These are phyloP conservation scores for Tinamus major DNA, from an alignment of 2,797 vertebrate genomes.

Conservation along the genomic window DNA sequence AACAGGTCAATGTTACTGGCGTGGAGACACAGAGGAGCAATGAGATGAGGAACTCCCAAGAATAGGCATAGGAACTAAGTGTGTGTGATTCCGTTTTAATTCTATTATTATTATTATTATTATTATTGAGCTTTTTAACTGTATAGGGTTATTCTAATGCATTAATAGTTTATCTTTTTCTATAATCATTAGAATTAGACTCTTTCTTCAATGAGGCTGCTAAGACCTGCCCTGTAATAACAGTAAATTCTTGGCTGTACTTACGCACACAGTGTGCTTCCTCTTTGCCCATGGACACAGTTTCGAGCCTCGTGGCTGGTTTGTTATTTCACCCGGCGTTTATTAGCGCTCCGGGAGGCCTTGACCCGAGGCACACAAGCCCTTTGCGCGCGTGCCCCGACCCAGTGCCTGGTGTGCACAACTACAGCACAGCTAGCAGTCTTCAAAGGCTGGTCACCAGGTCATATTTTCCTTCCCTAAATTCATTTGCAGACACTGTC, in stretches of 20 bases:
- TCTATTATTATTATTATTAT: background rate
- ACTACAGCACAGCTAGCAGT: background rate
- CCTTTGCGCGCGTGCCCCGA: fast-evolving
- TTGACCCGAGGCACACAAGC: background rate
- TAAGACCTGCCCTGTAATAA: background rate
- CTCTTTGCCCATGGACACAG: background rate
- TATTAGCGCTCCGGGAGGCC: fast-evolving
- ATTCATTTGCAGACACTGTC: background rate
- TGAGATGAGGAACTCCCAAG: background rate
- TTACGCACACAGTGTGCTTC: background rate
- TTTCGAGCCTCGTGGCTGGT: background rate
- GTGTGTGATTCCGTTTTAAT: background rate
- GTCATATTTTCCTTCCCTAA: background rate
- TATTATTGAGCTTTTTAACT: background rate
- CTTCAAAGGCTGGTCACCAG: background rate
- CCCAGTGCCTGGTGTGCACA: background rate
- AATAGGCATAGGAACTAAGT: background rate
- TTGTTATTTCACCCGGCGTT: background rate
- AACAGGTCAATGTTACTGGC: background rate
- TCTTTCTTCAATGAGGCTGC: background rate
- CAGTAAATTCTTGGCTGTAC: background rate
- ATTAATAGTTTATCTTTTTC: background rate
- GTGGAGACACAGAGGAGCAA: background rate
- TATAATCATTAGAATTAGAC: background rate
- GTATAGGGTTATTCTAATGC: background rate